Conservation (phyloP, 2,797 vertebrate genomes). For the Tinamus major region DNA sequence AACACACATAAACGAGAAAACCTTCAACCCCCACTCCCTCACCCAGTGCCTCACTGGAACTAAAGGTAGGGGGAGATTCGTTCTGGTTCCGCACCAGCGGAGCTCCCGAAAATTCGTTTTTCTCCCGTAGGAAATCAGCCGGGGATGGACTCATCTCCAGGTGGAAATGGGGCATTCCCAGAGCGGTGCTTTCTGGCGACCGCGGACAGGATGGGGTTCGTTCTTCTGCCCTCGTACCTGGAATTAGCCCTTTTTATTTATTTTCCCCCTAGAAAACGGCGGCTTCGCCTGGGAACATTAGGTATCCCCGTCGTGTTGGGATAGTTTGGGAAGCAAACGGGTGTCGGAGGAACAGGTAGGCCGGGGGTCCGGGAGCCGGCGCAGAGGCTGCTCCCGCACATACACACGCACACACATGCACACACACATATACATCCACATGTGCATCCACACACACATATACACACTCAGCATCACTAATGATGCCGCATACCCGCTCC, state of each 20-base stretch:
- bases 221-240: slow-evolving; percentile 11
- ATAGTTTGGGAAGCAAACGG: no score
- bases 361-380: neutral
- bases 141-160: fast-evolving
- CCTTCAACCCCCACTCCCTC: neutral
- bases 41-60: fast-evolving
- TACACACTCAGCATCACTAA: neutral
- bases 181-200: fast-evolving
- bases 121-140: neutral
- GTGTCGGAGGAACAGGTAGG: neutral
- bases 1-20: no score
- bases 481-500: neutral
- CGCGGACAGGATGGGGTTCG: neutral
- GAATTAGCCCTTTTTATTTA: neutral
- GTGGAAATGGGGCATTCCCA: neutral
- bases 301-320: neutral
- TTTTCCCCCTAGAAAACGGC: fast-evolving
- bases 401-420: fast-evolving
- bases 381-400: neutral
- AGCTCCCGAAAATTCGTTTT: neutral
- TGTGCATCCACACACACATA: fast-evolving
- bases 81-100: neutral
- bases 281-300: fast-evolving
- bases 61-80: neutral
- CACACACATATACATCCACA: fast-evolving